A percentile compares a stretch with the other conserved stretches of the same genome.
Evolutionary conservation across 2,888 invertebrate genomes (phyloP).

Genomic region (Coleophora deauratella): DNA sequence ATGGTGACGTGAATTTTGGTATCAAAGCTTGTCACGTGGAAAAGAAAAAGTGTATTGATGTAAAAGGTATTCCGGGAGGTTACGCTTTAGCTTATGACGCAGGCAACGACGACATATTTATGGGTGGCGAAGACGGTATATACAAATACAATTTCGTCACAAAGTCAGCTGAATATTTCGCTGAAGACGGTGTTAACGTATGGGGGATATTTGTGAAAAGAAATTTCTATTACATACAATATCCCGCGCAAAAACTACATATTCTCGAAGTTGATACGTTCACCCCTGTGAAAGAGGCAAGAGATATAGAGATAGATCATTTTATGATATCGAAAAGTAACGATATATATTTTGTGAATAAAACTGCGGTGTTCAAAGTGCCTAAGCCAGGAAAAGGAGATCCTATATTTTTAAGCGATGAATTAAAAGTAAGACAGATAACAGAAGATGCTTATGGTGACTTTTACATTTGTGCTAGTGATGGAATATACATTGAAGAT

Average conservation of each 20-base stretch:
- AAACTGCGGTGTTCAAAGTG: constrained; percentile 55
- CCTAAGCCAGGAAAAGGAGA: constrained; percentile 23
- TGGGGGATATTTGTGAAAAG: constrained; percentile 48
- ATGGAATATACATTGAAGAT: constrained; percentile 51
- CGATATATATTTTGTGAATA: constrained; percentile 50
- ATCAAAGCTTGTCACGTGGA: constrained; percentile 42
- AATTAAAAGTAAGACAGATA: constrained; percentile 42
- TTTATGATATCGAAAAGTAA: constrained; percentile 43
- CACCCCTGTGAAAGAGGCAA: constrained; percentile 41
- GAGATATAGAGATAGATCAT: constrained; percentile 42
- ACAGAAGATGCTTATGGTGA: constrained; percentile 51
- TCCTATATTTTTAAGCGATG: constrained; percentile 35
- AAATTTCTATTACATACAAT: constrained; percentile 59
- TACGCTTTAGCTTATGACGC: constrained; percentile 54
- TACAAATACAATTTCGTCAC: constrained; percentile 55
- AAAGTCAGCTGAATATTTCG: constrained; percentile 46
- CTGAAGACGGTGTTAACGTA: constrained; percentile 50
- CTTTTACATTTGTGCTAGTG: constrained; percentile 39
- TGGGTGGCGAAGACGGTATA: constrained; percentile 60
- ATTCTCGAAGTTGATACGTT: constrained; percentile 43
- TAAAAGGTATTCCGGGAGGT: constrained; percentile 44
- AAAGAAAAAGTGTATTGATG: constrained; percentile 28
- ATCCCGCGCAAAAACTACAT: constrained; percentile 45
- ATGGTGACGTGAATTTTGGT: constrained; percentile 38
- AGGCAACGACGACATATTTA: constrained; percentile 55